Base-by-base conservation (phyloP, 2,113 vertebrate genomes). In the Gnathonemus longibarbis region DNA sequence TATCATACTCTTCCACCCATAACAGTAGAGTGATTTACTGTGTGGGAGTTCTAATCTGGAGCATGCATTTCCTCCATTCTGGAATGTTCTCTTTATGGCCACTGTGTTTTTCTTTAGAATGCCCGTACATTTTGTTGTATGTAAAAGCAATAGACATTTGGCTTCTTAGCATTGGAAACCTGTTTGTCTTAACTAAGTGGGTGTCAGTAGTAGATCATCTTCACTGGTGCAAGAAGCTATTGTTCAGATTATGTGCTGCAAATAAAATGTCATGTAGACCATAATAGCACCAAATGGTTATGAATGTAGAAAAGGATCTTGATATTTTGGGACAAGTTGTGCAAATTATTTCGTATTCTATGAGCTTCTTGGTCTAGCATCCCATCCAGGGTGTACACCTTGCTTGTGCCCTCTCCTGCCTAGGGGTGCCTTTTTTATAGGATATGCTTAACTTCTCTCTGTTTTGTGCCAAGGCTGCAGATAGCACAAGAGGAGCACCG, bases 401-500 rank as follows among this genome's bases (percentile, higher is more conserved):
- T 35, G 11, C 35, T 42, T 80, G 74, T 42, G 35, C 5, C 35
- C 15, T 7, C 31, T 19, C 13, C 17, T 80, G 74, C 35, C 74
- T 42, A 17, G 74, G 5, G 19, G 13, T 31, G 27, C 62, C n/a
- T 27, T 80, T 35, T 80, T 80, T 80, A 39, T 85, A 31, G 85
- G 85, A 87, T 31, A 53, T 87, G 24, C 39, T 74, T 19, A 77
- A 49, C 10, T 11, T 89, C 2, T 86, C 46, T 24, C 83, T 88
- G 0, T 86, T 19, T 89, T 39, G 74, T 6, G 1, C 0, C 93
- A 99, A 70, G 98, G 94, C 95, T 99, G 48, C 98, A 99, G 94
- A 99, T 99, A 53, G 98, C 98, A 0, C 98, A 99, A 94, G 98
- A 99, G 92, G 98, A 99, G 91, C 98, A 99, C 74, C 97, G 97